These are phyloP conservation scores for Gryon sp. DNA, from an alignment of 1,140 invertebrate genomes.

Conservation along the genomic window DNA sequence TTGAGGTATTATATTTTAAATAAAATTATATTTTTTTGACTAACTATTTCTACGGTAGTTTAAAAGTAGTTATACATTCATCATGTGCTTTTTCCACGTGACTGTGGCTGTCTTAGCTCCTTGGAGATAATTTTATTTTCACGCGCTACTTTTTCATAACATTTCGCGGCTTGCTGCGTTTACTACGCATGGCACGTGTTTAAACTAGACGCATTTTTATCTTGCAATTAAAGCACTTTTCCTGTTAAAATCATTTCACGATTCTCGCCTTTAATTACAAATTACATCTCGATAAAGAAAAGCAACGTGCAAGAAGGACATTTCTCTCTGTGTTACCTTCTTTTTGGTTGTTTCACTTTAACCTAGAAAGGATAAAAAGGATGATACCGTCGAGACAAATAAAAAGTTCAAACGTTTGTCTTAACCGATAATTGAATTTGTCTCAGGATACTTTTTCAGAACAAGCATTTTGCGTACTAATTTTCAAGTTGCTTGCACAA, in stretches of 20 bases:
- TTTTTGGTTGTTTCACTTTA: constrained; percentile 18
- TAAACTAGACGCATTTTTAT: constrained; percentile 37
- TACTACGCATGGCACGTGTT: constrained; percentile 38
- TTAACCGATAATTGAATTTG: constrained; percentile 56
- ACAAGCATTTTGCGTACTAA: constrained; percentile 51
- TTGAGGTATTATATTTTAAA: no score
- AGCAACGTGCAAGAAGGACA: constrained; percentile 11
- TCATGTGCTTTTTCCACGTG: background rate
- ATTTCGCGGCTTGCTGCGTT: constrained; percentile 18
- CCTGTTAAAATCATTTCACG: constrained; percentile 27
- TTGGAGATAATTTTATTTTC: constrained; percentile 34
- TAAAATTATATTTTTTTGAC: no score
- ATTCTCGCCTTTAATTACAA: constrained; percentile 34
- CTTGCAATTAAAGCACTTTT: constrained; percentile 43
- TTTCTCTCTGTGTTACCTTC: constrained; percentile 26
- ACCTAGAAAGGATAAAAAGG: constrained; percentile 38
- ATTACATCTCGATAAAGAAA: constrained; percentile 33
- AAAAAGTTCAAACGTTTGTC: constrained; percentile 60
- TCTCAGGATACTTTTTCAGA: constrained; percentile 38
- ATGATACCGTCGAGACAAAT: constrained; percentile 45
- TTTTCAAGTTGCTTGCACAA: constrained; percentile 30
- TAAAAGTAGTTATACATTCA: background rate
- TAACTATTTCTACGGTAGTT: no score
- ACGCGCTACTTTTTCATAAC: constrained; percentile 15
- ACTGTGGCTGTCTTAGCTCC: background rate